Percentiles rank a stretch among this genome's conserved stretches.
phyloP scores from a whole-genome alignment of 2,113 vertebrate genomes.

The Rallus limicola region DNA sequence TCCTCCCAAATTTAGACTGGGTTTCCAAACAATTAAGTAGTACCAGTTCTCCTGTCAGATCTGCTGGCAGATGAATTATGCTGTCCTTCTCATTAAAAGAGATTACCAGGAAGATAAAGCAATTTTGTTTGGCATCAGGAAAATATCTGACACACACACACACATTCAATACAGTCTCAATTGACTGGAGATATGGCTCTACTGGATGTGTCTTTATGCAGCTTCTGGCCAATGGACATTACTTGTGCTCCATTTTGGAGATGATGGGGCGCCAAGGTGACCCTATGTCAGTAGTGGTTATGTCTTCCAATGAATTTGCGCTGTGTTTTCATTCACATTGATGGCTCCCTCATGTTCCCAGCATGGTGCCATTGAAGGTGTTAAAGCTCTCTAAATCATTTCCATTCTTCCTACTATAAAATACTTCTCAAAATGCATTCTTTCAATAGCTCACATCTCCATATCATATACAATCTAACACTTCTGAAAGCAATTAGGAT shows the following conservation, averaged over 20 bases:
- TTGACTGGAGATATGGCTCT: neutral
- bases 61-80: neutral
- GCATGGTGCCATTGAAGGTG: neutral
- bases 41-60: neutral
- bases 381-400: slow-evolving; percentile 3
- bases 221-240: neutral
- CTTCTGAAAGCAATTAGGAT: slow-evolving; percentile 3
- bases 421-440: neutral
- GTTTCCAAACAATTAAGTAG: neutral
- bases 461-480: neutral
- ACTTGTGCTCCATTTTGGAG: neutral
- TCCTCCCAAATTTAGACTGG: neutral
- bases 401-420: slow-evolving; percentile 9
- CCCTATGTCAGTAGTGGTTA: accelerated
- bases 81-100: neutral
- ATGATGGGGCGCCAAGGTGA: neutral
- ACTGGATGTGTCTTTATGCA: neutral
- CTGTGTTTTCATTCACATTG: neutral
- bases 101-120: neutral
- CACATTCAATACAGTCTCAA: neutral
- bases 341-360: neutral
- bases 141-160: neutral
- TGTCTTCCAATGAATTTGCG: neutral
- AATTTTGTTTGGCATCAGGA: neutral
- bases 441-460: neutral